Base-by-base conservation (phyloP, 64 coral and sea anemone species). In the Montipora sp. region DNA sequence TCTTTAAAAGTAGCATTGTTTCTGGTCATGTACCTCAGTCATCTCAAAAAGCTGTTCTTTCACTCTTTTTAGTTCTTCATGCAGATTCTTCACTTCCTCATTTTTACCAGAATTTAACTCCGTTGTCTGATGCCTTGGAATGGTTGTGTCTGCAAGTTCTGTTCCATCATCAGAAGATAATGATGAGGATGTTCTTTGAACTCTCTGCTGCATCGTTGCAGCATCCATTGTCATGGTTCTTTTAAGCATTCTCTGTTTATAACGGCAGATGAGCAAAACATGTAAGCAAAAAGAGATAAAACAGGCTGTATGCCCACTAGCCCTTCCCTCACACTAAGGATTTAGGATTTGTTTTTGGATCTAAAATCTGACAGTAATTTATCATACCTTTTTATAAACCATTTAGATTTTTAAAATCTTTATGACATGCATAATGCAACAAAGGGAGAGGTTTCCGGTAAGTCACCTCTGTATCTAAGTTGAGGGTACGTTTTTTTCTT, bases 1-100 rank as follows among this genome's bases (percentile, higher is more conserved):
- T 63, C 3, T 3, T 63, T 15, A 63, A 63, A 63, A 16, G 60
- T 15, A 63, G 10, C 51, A 11, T 63, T 14, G 60, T 3, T 15
- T 63, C 68, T 8, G 18, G 8, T 7, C 77, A 61, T 1, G 43
- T 80, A 95, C 94, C 89, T 95, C 70, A 48, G 94, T 95, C 47
- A 95, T 59, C 13, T 87, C 83, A 75, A 87, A 53, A 23, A 84
- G 87, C 47, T 98, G 91, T 19, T 94, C 71, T 71, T 92, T 98
- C 89, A 91, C 73, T 10, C 91, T 68, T 7, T 94, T 90, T 6
- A 98, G 48, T 47, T 98, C 95, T 43, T 92, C 83, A 60, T 73
- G 90, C 61, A 98, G 51, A 27, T 92, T 92, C 72, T 23, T 84
- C 48, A 91, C 24, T 74, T 91, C 89, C n/a, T 91, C 78, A 21